Percentiles rank a stretch among this genome's conserved stretches.
Evolutionary conservation across 2,888 invertebrate species (phyloP).

Genomic region (Athalia circularis): DNA sequence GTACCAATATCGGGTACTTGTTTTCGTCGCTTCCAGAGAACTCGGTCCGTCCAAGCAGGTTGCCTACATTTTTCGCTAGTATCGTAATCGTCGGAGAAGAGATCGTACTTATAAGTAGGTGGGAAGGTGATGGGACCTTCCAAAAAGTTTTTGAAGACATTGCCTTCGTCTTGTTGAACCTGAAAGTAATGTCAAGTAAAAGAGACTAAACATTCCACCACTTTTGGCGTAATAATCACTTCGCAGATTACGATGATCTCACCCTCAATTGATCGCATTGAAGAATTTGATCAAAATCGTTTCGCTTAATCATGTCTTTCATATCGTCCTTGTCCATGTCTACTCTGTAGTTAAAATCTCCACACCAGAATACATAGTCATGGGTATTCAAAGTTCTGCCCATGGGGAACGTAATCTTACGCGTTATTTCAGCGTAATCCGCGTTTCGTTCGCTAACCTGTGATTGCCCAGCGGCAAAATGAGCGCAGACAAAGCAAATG

Average conservation of each 20-base stretch:
- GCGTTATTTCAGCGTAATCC: slow-evolving; percentile 96
- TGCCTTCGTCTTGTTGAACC: slow-evolving; percentile 86
- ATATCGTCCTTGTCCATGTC: slow-evolving; percentile 97
- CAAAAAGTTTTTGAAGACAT: slow-evolving; percentile 93
- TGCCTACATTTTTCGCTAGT: slow-evolving; percentile 98
- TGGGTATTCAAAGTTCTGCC: slow-evolving; percentile 94
- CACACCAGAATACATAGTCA: slow-evolving; percentile 99
- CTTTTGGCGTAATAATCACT: not conserved
- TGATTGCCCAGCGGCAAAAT: slow-evolving; percentile 99
- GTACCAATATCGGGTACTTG: slow-evolving; percentile 83
- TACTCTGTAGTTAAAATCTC: slow-evolving; percentile 98
- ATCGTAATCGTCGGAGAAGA: slow-evolving; percentile 99
- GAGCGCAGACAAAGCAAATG: slow-evolving; percentile 98
- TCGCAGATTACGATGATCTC: slow-evolving; percentile 43
- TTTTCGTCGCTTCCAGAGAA: slow-evolving; percentile 93
- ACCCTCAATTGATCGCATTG: slow-evolving; percentile 91
- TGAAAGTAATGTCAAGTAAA: slow-evolving; percentile 61
- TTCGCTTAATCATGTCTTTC: slow-evolving; percentile 86
- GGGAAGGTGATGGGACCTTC: slow-evolving; percentile 95
- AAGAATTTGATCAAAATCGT: slow-evolving; percentile 85
- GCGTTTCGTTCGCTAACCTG: slow-evolving; percentile 96
- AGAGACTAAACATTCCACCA: not conserved
- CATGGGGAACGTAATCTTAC: slow-evolving; percentile 94
- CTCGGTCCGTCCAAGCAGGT: slow-evolving; percentile 98
- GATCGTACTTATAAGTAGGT: slow-evolving; percentile 99